phyloP scores from a whole-genome alignment of 2,797 vertebrate genomes.

The Sebastes minor region DNA sequence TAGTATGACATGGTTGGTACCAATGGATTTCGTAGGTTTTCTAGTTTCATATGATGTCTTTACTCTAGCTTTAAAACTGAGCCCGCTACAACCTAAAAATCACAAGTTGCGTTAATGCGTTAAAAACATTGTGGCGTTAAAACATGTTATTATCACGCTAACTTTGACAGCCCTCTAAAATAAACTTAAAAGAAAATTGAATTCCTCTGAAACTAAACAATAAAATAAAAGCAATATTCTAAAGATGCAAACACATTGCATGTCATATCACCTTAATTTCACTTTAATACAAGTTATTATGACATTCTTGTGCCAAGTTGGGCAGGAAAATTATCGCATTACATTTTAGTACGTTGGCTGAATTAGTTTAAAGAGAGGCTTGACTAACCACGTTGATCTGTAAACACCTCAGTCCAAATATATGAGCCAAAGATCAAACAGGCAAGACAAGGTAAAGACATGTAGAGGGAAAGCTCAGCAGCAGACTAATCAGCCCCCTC shows the following conservation, averaged over 20 bases:
- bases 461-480: constrained; percentile 71
- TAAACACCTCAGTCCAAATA: constrained; percentile 66
- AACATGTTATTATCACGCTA: too few relatives aligned
- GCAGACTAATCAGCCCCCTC: constrained; percentile 81
- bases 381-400: constrained; percentile 49
- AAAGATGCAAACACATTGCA: not conserved
- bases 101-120: too few relatives aligned
- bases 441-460: constrained; percentile 67
- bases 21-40: too few relatives aligned
- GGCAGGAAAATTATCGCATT: not conserved
- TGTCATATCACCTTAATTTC: not conserved
- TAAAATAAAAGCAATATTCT: not conserved
- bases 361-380: constrained; percentile 27
- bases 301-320: not conserved
- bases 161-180: too few relatives aligned
- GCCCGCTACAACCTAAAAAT: too few relatives aligned
- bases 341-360: not conserved
- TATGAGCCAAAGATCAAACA: constrained; percentile 74
- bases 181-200: not conserved
- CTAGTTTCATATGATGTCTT: too few relatives aligned
- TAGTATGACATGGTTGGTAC: too few relatives aligned
- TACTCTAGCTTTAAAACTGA: too few relatives aligned
- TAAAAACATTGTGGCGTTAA: too few relatives aligned
- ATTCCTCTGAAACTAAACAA: not conserved
- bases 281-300: not conserved